Evolutionary conservation across 1,140 invertebrate genomes (phyloP), one percentile per base, ranked within the genome.

Genomic region (Scaptomyza graminum): DNA sequence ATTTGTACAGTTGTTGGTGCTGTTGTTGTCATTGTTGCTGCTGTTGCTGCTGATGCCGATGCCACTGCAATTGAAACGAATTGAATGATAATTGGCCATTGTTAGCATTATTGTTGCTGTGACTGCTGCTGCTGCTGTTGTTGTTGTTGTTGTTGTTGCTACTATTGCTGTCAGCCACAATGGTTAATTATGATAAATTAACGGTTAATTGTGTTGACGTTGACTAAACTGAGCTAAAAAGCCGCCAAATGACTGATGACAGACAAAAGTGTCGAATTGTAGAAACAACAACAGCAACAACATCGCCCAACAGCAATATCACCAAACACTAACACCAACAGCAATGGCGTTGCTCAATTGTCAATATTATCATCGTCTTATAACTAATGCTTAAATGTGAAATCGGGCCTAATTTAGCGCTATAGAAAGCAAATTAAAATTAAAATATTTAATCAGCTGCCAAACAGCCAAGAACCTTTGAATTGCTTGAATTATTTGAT

Each of bases 121-220:
- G 51, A 22, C 50, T 66, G 16, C 28, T 34, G 46, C 4, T 66
- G 44, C 2, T 56, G 31, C 13, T 13, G 44, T 15, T 70, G 51
- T 64, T 72, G 61, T 64, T 63, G 71, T 37, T 70, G 54, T 39
- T 64, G 47, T 73, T 73, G 49, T 6, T 54, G 47, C 50, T 57
- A 47, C 62, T 74, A 49, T 16, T 39, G 59, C 68, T 66, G 50
- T 56, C 64, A 41, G 31, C 59, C 67, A 89, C 87, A 89, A 90
- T 89, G 85, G 56, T 89, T 89, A 89, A 89, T 84, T 89, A 89
- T 89, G 85, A 89, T 84, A 80, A 84, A 89, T 89, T 89, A 89
- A 76, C 69, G 61, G 82, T 79, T 84, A 89, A 89, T 89, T 89
- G 80, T 84, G 81, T 89, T 89, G 77, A 89, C 85, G 81, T 89